Base-by-base conservation (phyloP, 2,888 invertebrate species). In the Oscheius sp. region DNA sequence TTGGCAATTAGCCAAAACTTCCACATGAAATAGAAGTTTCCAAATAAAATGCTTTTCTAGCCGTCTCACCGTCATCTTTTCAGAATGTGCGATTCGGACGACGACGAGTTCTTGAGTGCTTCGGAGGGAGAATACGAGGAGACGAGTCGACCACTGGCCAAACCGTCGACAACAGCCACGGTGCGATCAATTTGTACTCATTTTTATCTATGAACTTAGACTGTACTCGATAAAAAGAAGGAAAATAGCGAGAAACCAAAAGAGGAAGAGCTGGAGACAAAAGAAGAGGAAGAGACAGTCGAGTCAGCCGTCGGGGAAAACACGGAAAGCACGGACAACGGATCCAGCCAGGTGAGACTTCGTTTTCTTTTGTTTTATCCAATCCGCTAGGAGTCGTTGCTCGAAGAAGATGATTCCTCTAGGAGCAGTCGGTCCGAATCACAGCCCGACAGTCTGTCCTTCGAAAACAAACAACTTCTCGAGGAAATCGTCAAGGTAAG, bases 101-200 rank as follows among this genome's bases (percentile, higher is more conserved):
- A 72, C 35, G 78, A 80, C 25, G 74, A 76, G 35, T 80, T 80
- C 52, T 69, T 77, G 56, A 77, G 77, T 71, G 80, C 80, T 21
- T 80, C 80, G 12, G 80, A 80, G 46, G 80, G 80, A 45, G 80
- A 80, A 74, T 69, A 74, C 21, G 70, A 73, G 6, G 77, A 71
- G 35, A 35, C 35, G 35, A 9, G 35, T 9, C 35, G 9, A 9
- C 35, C 35, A 9, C 35, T 35, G 35, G 35, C 3, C 35, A 35
- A 35, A 9, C 35, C 35, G 35, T 35, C 35, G 3, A 6, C 35
- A 3, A 35, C 35, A 6, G 3, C 35, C 9, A 35, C 35, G 35
- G 35, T 35, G 35, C 3, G 35, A 6, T 6, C 9, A 9, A 35
- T 35, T 35, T 3, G 9, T 13, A 13, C 13, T 49, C 13, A n/a